Conservation (phyloP, 30 jellyfish, hydroid and myxozoan species). For the Morbakka virulenta region DNA sequence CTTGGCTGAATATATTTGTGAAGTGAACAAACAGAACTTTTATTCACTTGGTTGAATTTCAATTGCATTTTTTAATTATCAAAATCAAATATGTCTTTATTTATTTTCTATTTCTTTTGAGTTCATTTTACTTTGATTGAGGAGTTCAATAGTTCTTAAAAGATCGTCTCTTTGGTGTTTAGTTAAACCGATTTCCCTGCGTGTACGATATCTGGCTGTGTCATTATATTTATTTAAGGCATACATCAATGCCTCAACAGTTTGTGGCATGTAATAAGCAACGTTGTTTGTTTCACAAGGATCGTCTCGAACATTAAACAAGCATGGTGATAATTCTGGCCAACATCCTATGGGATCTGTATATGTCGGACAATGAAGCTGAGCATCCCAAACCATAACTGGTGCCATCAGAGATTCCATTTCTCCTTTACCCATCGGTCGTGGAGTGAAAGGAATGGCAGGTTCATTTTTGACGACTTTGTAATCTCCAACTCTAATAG, state of each 20-base stretch:
- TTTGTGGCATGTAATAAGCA: slow-evolving; percentile 90
- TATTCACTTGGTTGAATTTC: no score
- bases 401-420: slow-evolving; percentile 65
- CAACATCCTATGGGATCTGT: slow-evolving; percentile 94
- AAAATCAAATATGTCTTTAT: no score
- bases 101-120: no score
- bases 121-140: slow-evolving; percentile 13
- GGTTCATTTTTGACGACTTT: slow-evolving; percentile 75
- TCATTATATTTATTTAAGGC: slow-evolving; percentile 68
- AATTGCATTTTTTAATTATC: no score
- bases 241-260: slow-evolving; percentile 82
- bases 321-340: slow-evolving; percentile 96
- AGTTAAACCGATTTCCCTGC: slow-evolving; percentile 37
- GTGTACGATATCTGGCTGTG: slow-evolving; percentile 50
- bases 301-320: slow-evolving; percentile 88
- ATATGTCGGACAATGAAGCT: slow-evolving; percentile 61
- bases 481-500: slow-evolving; percentile 91
- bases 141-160: neutral
- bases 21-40: no score
- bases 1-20: no score
- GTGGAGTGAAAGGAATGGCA: slow-evolving; percentile 23
- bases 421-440: slow-evolving; percentile 9
- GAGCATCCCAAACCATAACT: slow-evolving; percentile 84
- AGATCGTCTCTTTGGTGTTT: neutral
- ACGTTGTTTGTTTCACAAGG: slow-evolving; percentile 97